Evolutionary conservation across 2,888 invertebrate species (phyloP).

Genomic region (Himalopsyche tibetana): DNA sequence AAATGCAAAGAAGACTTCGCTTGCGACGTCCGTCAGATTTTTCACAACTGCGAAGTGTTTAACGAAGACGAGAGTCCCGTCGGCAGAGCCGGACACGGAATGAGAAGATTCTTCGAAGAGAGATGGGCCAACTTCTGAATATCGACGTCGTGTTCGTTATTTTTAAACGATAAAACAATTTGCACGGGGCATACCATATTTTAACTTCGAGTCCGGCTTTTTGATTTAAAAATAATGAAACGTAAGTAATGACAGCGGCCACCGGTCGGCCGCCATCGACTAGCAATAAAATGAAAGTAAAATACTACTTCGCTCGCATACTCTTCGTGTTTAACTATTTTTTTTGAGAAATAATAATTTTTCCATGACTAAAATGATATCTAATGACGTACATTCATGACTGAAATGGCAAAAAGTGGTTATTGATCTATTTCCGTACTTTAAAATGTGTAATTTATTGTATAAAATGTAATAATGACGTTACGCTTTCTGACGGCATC

Average conservation of each 20-base stretch:
- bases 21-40: slow-evolving; percentile 93
- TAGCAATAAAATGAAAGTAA: not conserved
- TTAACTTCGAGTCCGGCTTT: too few relatives aligned
- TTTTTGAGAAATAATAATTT: not conserved
- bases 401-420: slow-evolving; percentile 11
- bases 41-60: slow-evolving; percentile 98
- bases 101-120: slow-evolving; percentile 94
- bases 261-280: too few relatives aligned
- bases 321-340: not conserved
- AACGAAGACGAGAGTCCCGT: slow-evolving; percentile 99
- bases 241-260: too few relatives aligned
- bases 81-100: slow-evolving; percentile 95
- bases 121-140: slow-evolving; percentile 85
- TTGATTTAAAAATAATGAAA: too few relatives aligned
- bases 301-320: not conserved
- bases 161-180: too few relatives aligned
- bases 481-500: slow-evolving; percentile 27
- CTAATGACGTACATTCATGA: slow-evolving; percentile 8
- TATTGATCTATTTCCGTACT: not conserved
- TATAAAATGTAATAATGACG: not conserved
- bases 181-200: too few relatives aligned
- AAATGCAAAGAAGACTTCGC: slow-evolving; percentile 95
- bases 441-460: slow-evolving; percentile 22
- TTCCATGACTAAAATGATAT: slow-evolving; percentile 32
- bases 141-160: not conserved